phyloP scores from a whole-genome alignment of 1,140 invertebrate species.

The Leptinotarsa texana region DNA sequence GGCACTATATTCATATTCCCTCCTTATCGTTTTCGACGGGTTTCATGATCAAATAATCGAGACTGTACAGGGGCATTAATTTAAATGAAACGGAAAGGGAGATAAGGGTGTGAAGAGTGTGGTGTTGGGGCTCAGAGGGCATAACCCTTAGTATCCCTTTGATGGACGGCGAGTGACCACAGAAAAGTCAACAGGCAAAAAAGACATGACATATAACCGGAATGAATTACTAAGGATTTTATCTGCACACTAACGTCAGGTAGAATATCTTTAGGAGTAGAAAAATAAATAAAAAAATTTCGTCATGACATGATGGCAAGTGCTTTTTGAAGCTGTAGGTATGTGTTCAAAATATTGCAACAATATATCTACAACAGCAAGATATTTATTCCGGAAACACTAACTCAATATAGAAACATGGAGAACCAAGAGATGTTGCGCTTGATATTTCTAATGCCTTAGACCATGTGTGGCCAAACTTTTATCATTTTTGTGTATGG shows the following conservation, averaged over 20 bases:
- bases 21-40: neutral
- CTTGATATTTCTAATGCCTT: no score
- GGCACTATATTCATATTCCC: neutral
- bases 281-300: neutral
- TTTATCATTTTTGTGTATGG: no score
- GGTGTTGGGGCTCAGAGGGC: neutral
- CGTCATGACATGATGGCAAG: neutral
- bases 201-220: neutral
- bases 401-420: no score
- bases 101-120: conserved; percentile 7
- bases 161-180: neutral
- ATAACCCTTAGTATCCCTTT: neutral
- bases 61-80: neutral
- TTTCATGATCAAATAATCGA: conserved; percentile 6
- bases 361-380: no score
- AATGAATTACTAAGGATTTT: neutral
- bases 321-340: neutral
- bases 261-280: neutral
- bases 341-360: no score
- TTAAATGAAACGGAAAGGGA: conserved; percentile 1
- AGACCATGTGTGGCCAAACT: no score
- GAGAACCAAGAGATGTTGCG: no score
- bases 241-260: neutral
- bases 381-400: no score
- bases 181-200: neutral